These are phyloP conservation scores for Bubo blakistoni DNA, from an alignment of 2,113 vertebrate genomes.

Conservation along the genomic window DNA sequence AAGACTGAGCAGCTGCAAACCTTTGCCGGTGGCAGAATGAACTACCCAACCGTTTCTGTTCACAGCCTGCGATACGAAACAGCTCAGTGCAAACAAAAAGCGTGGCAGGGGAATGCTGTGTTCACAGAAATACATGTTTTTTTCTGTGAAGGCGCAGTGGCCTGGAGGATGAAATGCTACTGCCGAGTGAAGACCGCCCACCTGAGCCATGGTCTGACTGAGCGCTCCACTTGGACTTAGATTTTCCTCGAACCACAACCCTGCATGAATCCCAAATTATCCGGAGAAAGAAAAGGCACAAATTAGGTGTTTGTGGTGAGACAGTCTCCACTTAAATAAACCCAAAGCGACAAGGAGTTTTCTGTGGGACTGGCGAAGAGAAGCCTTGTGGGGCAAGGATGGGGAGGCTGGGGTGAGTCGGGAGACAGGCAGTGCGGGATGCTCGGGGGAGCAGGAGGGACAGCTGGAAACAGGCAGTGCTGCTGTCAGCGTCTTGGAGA, in stretches of 20 bases:
- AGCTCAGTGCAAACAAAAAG: not conserved
- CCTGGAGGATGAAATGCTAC: not conserved
- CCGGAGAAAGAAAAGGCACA: slow-evolving; percentile 40
- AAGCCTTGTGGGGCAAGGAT: not conserved
- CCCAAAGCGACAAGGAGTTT: slow-evolving; percentile 32
- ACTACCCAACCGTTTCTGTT: not conserved
- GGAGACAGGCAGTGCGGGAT: not conserved
- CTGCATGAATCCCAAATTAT: slow-evolving; percentile 38
- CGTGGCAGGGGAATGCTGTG: not conserved
- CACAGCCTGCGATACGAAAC: not conserved
- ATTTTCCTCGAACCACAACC: slow-evolving; percentile 37
- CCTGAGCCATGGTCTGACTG: not conserved
- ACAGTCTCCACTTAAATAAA: slow-evolving; percentile 68
- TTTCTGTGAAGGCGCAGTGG: not conserved
- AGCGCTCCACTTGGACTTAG: not conserved
- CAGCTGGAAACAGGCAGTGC: not conserved
- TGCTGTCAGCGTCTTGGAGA: not conserved
- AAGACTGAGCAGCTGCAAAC: not conserved
- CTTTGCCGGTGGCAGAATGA: not conserved
- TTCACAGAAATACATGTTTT: not conserved
- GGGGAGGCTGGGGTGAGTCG: not conserved
- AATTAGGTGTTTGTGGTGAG: slow-evolving; percentile 66
- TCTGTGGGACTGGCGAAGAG: slow-evolving; percentile 20
- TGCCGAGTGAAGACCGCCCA: not conserved
- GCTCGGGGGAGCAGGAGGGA: not conserved